A percentile compares a stretch with the other conserved stretches of the same genome.
Conservation (phyloP, 2,888 invertebrate species). For the Leuctra nigra region DNA sequence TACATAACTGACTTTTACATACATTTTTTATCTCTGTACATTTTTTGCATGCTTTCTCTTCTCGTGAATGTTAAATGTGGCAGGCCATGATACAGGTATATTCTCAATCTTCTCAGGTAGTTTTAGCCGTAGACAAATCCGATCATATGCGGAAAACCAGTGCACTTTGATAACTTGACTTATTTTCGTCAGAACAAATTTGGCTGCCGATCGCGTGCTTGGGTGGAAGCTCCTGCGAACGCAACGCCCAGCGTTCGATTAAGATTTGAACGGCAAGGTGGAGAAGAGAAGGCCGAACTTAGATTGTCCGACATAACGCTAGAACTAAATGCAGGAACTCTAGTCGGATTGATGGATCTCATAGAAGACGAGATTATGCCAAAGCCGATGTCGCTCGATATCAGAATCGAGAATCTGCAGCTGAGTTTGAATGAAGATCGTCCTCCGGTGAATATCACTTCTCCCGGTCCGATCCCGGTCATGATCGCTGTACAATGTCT, state of each 20-base stretch:
- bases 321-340: conserved; percentile 71
- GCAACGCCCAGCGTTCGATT: conserved; percentile 51
- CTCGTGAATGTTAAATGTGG: conserved; percentile 68
- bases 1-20: conserved; percentile 17
- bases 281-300: conserved; percentile 49
- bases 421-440: conserved; percentile 77
- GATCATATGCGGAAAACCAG: background rate
- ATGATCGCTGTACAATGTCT: conserved; percentile 66
- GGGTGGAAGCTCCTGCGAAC: conserved; percentile 55
- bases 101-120: conserved; percentile 16
- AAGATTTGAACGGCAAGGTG: conserved; percentile 49
- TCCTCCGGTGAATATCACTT: conserved; percentile 69
- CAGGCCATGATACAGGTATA: conserved; percentile 60
- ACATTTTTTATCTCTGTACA: conserved; percentile 29
- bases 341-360: conserved; percentile 73
- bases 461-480: conserved; percentile 74
- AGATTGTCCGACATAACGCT: conserved; percentile 58
- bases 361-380: conserved; percentile 81
- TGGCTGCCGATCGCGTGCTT: conserved; percentile 72
- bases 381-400: conserved; percentile 68
- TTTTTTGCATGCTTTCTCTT: conserved; percentile 57
- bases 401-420: conserved; percentile 65
- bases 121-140: conserved; percentile 2
- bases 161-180: background rate
- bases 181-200: conserved; percentile 61